Base-by-base conservation (phyloP, 2,888 invertebrate genomes). In the Panzeria rudis region DNA sequence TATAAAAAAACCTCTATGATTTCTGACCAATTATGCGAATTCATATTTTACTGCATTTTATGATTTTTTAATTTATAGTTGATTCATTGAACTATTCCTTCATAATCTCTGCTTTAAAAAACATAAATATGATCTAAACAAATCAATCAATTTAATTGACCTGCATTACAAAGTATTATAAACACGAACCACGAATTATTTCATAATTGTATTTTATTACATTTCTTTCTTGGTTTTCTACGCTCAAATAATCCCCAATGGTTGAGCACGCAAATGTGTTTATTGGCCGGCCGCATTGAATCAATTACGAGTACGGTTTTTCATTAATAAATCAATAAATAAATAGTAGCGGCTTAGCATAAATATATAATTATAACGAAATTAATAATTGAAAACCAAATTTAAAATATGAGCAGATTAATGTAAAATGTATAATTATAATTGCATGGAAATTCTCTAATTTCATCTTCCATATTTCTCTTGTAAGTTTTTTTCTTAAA, bases 311-410 rank as follows among this genome's bases (percentile, higher is more conserved):
- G 9, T 50, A 32, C 25, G 5, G 25, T 41, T 20, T 41, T 41
- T 59, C 9, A 75, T 75, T 75, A 38, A 64, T 52, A 52, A 62
- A 75, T 75, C 41, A 75, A 64, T 75, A 59, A 23, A 52, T 20
- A 23, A 44, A 20, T 41, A 56, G 17, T 54, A 38, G 29, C 5
- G 61, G 61, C 25, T 61, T 5, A 38, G 50, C 41, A 38, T 0
- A 62, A 75, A 59, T 50, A 9, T 47, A 38, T 20, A 50, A 47
- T 35, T 61, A 32, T 4, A 73, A 17, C 2, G 3, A 38, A 73
- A 38, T 61, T 73, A 17, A 17, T 13, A 71, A 44, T 71, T 56
- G 6, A 29, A 54, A 41, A 52, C 52, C 3, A 47, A 32, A 38
- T 20, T 15, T 52, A 54, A 52, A 35, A 3, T 9, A 23, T 25